phyloP scores from a whole-genome alignment of 2,797 vertebrate species.

The Hoplostethus mediterraneus region DNA sequence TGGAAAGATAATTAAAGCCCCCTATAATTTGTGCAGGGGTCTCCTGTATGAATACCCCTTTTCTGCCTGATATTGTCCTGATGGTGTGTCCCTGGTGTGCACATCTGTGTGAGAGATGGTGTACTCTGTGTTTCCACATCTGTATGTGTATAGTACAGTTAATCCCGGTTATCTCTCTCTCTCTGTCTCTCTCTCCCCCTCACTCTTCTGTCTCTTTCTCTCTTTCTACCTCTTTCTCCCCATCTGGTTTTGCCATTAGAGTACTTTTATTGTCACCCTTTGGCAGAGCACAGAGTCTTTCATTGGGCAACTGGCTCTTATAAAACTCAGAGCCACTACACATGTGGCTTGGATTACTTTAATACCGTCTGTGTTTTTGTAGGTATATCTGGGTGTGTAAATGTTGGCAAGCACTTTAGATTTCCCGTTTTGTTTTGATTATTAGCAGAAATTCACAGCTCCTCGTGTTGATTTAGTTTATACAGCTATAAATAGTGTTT shows the following conservation, averaged over 20 bases:
- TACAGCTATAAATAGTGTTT: conserved; percentile 22
- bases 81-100: not conserved
- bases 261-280: conserved; percentile 60
- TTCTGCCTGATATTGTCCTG: not conserved
- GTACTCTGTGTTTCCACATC: not conserved
- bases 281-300: conserved; percentile 64
- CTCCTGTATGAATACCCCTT: not conserved
- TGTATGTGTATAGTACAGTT: conserved; percentile 14
- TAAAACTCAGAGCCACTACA: conserved; percentile 62
- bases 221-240: conserved; percentile 34
- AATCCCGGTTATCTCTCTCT: conserved; percentile 31
- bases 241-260: conserved; percentile 72
- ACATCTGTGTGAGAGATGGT: conserved; percentile 6
- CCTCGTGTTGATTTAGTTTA: conserved; percentile 9
- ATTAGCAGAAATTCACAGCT: not conserved
- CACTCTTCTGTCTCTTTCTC: conserved; percentile 24
- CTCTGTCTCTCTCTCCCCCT: not conserved
- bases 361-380: conserved; percentile 36
- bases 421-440: conserved; percentile 14
- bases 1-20: too few species aligned
- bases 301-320: conserved; percentile 53
- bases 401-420: not conserved
- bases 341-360: conserved; percentile 65
- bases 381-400: conserved; percentile 13
- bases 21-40: not conserved